Evolutionary conservation across 2,113 vertebrate genomes (phyloP), one percentile per base, ranked within the genome.

Genomic region (Canis aureus): DNA sequence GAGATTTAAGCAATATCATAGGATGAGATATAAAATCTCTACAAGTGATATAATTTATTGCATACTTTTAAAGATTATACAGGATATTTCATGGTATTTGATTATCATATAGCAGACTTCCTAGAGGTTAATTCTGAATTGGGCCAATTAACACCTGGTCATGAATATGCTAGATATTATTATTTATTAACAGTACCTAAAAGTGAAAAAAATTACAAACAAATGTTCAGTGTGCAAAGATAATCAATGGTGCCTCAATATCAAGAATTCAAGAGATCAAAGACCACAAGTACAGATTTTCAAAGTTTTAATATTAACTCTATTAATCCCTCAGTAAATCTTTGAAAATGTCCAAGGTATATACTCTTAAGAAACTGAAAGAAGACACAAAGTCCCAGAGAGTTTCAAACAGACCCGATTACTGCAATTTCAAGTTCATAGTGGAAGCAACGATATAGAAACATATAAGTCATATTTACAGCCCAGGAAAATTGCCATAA

Each of bases 1-100:
- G 29, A 11, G 11, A 64, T 49, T 57, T 74, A 88, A 96, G 23
- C 5, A n/a, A 3, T 32, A 85, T 29, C 15, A 3, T 53, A 89
- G 57, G 13, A 66, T 60, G 32, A 89, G 11, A 97, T 60, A 20
- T 60, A 85, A 93, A 73, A 74, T 59, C 60, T 92, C 95, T 81
- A 38, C 23, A 71, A 57, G 57, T 94, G 49, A 80, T 89, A 19
- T 27, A 9, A 79, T 89, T 64, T 55, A 82, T 43, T 55, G 16
- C 25, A 81, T 35, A 32, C 35, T 29, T 92, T 95, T 76, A 62
- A 96, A 96, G 38, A 53, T 79, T n/a, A 67, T 3, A 80, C 87
- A 71, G 2, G 57, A 43, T 59, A 82, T 17, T 43, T 57, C 25
- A 23, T 92, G 49, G 23, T 17, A 60, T 57, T 85, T 89, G 27